Conservation (phyloP, 2,113 vertebrate species). For the Phycodurus eques region DNA sequence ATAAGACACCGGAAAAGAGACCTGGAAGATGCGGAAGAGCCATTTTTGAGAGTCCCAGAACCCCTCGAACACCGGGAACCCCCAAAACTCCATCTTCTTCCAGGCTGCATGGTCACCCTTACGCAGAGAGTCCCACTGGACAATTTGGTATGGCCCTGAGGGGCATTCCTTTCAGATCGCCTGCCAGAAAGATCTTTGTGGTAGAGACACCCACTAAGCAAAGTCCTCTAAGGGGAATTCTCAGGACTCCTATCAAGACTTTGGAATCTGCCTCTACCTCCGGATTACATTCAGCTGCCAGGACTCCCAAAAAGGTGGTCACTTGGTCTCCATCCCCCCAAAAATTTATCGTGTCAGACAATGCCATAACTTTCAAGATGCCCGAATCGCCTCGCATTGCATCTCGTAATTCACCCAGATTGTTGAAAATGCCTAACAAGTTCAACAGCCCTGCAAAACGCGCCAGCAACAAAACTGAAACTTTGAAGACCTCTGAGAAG, state of each 20-base stretch:
- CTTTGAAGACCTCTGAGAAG: constrained; percentile 64
- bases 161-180: constrained; percentile 58
- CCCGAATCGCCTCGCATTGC: constrained; percentile 53
- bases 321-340: constrained; percentile 71
- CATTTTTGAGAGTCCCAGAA: constrained; percentile 23
- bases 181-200: constrained; percentile 37
- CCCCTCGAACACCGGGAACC: constrained; percentile 19
- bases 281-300: constrained; percentile 9
- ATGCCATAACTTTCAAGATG: constrained; percentile 46
- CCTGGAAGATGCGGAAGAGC: constrained; percentile 42
- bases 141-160: constrained; percentile 27
- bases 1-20: constrained; percentile 71
- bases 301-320: constrained; percentile 63
- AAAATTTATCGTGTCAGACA: constrained; percentile 26
- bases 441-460: constrained; percentile 37
- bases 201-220: constrained; percentile 50
- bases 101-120: constrained; percentile 15
- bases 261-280: constrained; percentile 33
- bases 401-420: constrained; percentile 42
- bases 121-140: constrained; percentile 41
- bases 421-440: constrained; percentile 31
- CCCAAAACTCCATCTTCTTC: constrained; percentile 32
- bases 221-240: constrained; percentile 40
- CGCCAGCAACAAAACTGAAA: constrained; percentile 29
- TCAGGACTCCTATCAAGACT: constrained; percentile 62